Conservation (phyloP, 2,888 invertebrate genomes). For the Erannis defoliaria region DNA sequence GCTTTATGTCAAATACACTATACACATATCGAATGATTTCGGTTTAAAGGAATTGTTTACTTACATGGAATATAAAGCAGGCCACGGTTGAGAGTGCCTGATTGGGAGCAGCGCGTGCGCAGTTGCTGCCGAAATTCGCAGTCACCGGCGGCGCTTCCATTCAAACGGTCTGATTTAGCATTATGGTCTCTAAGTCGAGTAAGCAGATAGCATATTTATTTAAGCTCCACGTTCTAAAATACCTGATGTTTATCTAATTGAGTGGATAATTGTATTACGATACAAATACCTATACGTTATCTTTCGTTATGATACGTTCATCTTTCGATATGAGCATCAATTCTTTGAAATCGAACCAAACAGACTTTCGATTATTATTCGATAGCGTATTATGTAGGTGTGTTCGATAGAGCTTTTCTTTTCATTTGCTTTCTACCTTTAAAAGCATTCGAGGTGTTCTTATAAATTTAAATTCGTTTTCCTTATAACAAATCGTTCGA, state of each 20-base stretch:
- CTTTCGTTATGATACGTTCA: conserved; percentile 20
- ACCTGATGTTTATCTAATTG: conserved; percentile 40
- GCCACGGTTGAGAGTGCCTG: conserved; percentile 54
- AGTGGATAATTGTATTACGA: conserved; percentile 42
- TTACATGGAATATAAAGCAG: conserved; percentile 46
- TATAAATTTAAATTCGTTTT: conserved; percentile 28
- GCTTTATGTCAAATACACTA: conserved; percentile 17
- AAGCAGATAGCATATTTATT: conserved; percentile 27
- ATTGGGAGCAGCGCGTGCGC: conserved; percentile 49
- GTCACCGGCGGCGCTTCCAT: conserved; percentile 41
- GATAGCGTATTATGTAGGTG: conserved; percentile 14
- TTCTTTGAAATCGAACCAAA: conserved; percentile 18
- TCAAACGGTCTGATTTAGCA: conserved; percentile 53
- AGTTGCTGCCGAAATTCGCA: conserved; percentile 66
- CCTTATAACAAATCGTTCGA: conserved; percentile 24
- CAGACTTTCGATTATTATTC: conserved; percentile 22
- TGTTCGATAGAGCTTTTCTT: conserved; percentile 10
- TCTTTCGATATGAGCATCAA: conserved; percentile 18
- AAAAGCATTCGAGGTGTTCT: conserved; percentile 17
- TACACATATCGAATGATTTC: conserved; percentile 35
- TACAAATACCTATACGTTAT: conserved; percentile 25
- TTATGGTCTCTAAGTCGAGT: conserved; percentile 45
- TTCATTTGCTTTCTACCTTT: conserved; percentile 24
- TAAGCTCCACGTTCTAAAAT: conserved; percentile 19
- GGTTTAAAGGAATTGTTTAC: conserved; percentile 32